These are phyloP conservation scores for Phoeniculus purpureus DNA, from an alignment of 2,797 vertebrate species.

Conservation along the genomic window DNA sequence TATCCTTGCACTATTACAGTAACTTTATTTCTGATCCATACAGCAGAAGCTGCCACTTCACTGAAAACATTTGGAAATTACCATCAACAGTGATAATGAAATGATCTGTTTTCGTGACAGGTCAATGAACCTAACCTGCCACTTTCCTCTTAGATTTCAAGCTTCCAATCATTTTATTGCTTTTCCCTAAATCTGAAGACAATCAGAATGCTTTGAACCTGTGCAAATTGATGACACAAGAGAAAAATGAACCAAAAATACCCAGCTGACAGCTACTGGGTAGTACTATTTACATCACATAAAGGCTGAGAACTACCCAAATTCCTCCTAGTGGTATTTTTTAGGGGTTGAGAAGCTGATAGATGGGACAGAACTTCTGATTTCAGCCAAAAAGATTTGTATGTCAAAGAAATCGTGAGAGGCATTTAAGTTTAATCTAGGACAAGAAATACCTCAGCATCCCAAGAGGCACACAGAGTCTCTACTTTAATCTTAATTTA, in stretches of 20 bases:
- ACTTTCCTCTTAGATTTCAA: not conserved
- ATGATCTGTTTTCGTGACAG: not conserved
- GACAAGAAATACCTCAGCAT: not conserved
- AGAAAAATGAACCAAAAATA: not conserved
- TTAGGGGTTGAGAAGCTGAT: accelerated
- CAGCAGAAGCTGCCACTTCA: not conserved
- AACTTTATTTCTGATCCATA: not conserved
- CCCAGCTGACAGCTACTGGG: not conserved
- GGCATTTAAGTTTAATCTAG: not conserved
- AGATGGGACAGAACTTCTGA: not conserved
- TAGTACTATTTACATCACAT: not conserved
- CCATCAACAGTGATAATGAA: not conserved
- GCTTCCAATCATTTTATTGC: not conserved
- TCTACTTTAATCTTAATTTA: not conserved
- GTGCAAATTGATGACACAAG: not conserved
- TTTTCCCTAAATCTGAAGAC: not conserved
- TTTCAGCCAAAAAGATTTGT: not conserved
- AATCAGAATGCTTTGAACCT: not conserved
- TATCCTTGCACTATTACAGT: not conserved
- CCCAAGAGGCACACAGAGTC: not conserved
- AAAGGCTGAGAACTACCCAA: not conserved
- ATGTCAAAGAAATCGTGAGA: not conserved
- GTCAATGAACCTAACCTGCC: not conserved
- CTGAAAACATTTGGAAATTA: not conserved
- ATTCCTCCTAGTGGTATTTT: not conserved